A percentile compares a stretch with the other conserved stretches of the same genome.
These are phyloP conservation scores for Drosophila paranaensis DNA, from an alignment of 2,888 invertebrate species.

Conservation along the genomic window DNA sequence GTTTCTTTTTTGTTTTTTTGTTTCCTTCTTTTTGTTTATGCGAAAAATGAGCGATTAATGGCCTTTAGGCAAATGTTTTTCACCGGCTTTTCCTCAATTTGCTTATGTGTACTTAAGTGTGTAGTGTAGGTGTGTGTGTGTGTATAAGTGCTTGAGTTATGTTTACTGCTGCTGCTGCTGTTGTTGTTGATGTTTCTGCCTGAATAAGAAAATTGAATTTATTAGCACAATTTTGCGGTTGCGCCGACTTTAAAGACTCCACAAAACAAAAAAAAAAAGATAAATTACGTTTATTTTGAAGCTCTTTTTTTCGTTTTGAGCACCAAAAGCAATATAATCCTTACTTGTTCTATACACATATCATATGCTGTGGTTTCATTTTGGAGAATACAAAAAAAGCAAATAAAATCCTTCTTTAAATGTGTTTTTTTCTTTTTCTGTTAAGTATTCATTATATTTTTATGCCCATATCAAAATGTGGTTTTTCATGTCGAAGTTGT, in stretches of 20 bases:
- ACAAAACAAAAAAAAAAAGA: not conserved
- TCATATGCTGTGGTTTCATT: slow-evolving; percentile 5
- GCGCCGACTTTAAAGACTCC: slow-evolving; percentile 19
- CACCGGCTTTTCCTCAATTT: slow-evolving; percentile 37
- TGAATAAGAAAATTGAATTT: slow-evolving; percentile 51
- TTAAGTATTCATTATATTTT: slow-evolving; percentile 7
- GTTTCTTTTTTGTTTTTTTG: slow-evolving; percentile 16
- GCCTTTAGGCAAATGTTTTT: slow-evolving; percentile 53
- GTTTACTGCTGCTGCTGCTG: slow-evolving; percentile 12
- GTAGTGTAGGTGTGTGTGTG: not conserved
- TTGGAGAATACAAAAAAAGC: not conserved
- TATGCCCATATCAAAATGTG: not conserved
- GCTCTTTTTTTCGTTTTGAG: not conserved
- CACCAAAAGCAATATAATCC: slow-evolving; percentile 8
- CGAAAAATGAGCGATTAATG: slow-evolving; percentile 64
- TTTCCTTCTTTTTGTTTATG: slow-evolving; percentile 33
- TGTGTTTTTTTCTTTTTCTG: not conserved
- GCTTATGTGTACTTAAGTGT: slow-evolving; percentile 10
- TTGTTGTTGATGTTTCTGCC: slow-evolving; percentile 33
- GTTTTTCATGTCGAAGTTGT: not conserved
- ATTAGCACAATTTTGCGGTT: slow-evolving; percentile 46
- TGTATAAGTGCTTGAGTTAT: slow-evolving; percentile 21
- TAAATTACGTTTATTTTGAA: not conserved
- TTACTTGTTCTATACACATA: not conserved
- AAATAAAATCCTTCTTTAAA: slow-evolving; percentile 4